Percentiles rank a stretch among this genome's conserved stretches.
Conservation (phyloP, 2,888 invertebrate species). For the Eremobia ochroleuca region DNA sequence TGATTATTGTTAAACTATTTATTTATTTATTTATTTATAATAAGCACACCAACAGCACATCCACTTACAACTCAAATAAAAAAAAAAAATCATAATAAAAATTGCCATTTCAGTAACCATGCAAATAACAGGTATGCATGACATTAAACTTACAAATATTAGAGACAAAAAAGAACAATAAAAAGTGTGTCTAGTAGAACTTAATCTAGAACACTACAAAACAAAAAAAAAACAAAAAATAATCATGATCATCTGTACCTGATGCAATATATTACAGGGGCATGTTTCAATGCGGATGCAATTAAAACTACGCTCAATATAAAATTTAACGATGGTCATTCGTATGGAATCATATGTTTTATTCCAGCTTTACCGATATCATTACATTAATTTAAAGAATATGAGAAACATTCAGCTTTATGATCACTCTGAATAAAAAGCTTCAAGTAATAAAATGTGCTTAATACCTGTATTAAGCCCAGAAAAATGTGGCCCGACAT, state of each 20-base stretch:
- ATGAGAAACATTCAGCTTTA: constrained; percentile 23
- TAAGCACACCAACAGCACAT: too few species aligned
- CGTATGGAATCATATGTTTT: constrained; percentile 16
- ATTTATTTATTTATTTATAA: too few species aligned
- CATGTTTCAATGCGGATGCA: constrained; percentile 39
- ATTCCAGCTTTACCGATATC: constrained; percentile 11
- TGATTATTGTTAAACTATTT: neutral
- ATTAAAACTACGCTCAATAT: constrained; percentile 7
- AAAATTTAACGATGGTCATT: constrained; percentile 32
- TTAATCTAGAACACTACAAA: too few species aligned
- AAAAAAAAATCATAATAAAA: too few species aligned
- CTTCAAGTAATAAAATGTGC: constrained; percentile 37
- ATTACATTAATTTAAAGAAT: neutral
- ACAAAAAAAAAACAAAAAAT: too few species aligned
- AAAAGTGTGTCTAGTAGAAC: too few species aligned
- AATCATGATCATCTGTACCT: neutral
- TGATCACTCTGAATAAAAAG: constrained; percentile 35
- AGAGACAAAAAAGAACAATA: too few species aligned
- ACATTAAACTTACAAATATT: too few species aligned
- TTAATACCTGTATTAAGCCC: constrained; percentile 25
- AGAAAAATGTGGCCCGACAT: constrained; percentile 22
- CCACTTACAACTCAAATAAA: too few species aligned
- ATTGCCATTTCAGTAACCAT: too few species aligned
- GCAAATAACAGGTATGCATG: too few species aligned
- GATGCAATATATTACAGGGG: neutral